Conservation (phyloP, 2,888 invertebrate species). For the Iphiclides podalirius region DNA sequence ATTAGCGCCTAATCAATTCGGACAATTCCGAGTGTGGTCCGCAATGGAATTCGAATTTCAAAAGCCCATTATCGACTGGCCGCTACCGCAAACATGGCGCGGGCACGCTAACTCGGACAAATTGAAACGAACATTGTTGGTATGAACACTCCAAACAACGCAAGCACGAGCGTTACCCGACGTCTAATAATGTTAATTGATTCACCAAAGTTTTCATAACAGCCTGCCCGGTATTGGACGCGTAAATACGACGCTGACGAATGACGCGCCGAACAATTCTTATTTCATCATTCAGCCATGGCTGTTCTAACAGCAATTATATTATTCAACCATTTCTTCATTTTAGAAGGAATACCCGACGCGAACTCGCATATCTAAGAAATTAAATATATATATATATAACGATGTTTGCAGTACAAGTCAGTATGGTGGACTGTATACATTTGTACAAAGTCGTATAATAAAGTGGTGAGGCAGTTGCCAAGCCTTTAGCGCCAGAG, state of each 20-base stretch:
- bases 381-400: too few relatives aligned
- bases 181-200: slow-evolving; percentile 51
- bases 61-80: slow-evolving; percentile 31
- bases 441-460: too few relatives aligned
- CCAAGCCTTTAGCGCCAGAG: too few relatives aligned
- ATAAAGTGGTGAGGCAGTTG: too few relatives aligned
- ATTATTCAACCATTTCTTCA: too few relatives aligned
- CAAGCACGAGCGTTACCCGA: slow-evolving; percentile 30
- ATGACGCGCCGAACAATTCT: slow-evolving; percentile 4
- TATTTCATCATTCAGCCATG: slow-evolving; percentile 3
- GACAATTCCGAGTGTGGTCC: slow-evolving; percentile 38
- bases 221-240: slow-evolving; percentile 24
- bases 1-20: slow-evolving; percentile 33
- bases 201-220: slow-evolving; percentile 50
- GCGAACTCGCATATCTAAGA: too few relatives aligned
- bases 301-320: too few relatives aligned
- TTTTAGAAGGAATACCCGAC: too few relatives aligned
- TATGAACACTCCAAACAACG: slow-evolving; percentile 42
- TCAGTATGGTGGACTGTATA: too few relatives aligned
- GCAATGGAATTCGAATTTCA: slow-evolving; percentile 40
- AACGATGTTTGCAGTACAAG: too few relatives aligned
- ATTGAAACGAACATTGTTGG: slow-evolving; percentile 60
- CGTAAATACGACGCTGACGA: slow-evolving; percentile 13
- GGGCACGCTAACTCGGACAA: slow-evolving; percentile 50
- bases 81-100: slow-evolving; percentile 35